These are phyloP conservation scores for Rallus limicola DNA, from an alignment of 2,113 vertebrate genomes.

Conservation along the genomic window DNA sequence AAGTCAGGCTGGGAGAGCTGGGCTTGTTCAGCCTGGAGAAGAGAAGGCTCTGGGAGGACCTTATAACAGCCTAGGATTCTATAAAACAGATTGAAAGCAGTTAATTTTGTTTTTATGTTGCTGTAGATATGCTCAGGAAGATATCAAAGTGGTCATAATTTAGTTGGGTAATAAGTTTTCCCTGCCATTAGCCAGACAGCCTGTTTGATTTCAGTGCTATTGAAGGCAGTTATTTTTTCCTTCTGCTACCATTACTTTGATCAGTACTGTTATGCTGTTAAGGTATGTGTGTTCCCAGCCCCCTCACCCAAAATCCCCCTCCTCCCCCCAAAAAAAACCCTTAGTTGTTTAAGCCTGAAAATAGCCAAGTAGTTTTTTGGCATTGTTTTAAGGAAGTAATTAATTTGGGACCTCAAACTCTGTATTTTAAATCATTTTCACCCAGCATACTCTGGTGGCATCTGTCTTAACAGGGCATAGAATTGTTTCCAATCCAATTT, in stretches of 20 bases:
- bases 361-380: neutral
- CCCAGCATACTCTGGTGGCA: neutral
- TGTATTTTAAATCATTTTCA: neutral
- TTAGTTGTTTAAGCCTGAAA: neutral
- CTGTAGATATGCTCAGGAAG: neutral
- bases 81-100: neutral
- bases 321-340: neutral
- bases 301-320: too few relatives aligned
- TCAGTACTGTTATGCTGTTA: neutral
- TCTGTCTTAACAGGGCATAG: neutral
- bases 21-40: too few relatives aligned
- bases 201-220: neutral
- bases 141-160: neutral
- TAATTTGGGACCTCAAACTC: neutral
- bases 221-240: neutral
- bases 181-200: neutral
- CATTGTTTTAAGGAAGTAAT: neutral
- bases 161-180: neutral
- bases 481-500: neutral
- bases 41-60: too few relatives aligned
- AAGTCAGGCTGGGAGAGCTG: too few relatives aligned
- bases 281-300: too few relatives aligned
- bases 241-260: neutral
- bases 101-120: neutral
- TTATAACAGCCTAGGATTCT: too few relatives aligned